phyloP scores from a whole-genome alignment of 2,888 invertebrate species.

The Dolichopus griseipennis region DNA sequence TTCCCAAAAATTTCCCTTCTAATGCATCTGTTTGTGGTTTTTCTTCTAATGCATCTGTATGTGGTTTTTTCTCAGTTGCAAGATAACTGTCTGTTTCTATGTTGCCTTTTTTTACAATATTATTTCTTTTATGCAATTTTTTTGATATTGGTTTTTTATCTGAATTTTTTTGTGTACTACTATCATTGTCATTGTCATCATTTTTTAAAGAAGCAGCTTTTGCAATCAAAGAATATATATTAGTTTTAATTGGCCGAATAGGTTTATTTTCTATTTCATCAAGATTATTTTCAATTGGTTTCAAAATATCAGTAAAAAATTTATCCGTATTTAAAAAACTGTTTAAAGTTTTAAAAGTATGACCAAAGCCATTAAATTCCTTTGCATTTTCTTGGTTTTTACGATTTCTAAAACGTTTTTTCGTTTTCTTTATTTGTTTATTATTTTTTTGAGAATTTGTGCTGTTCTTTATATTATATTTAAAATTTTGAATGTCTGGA shows the following conservation, averaged over 20 bases:
- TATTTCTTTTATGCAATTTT: no score
- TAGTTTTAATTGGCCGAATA: background rate
- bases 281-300: background rate
- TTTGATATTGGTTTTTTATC: background rate
- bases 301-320: background rate
- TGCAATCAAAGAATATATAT: background rate
- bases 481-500: background rate
- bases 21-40: background rate
- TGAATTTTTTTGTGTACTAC: background rate
- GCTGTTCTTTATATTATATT: background rate
- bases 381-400: background rate
- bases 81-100: no score
- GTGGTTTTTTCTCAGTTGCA: no score
- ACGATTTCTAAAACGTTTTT: background rate
- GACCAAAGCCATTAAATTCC: background rate
- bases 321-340: background rate
- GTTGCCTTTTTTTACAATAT: no score
- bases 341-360: background rate
- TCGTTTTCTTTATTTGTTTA: no score
- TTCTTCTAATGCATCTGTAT: background rate
- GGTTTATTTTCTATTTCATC: background rate
- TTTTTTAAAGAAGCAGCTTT: background rate
- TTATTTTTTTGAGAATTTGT: no score
- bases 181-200: background rate
- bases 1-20: no score